phyloP scores from a whole-genome alignment of 2,797 vertebrate species.

The Anisognathus igniventris region DNA sequence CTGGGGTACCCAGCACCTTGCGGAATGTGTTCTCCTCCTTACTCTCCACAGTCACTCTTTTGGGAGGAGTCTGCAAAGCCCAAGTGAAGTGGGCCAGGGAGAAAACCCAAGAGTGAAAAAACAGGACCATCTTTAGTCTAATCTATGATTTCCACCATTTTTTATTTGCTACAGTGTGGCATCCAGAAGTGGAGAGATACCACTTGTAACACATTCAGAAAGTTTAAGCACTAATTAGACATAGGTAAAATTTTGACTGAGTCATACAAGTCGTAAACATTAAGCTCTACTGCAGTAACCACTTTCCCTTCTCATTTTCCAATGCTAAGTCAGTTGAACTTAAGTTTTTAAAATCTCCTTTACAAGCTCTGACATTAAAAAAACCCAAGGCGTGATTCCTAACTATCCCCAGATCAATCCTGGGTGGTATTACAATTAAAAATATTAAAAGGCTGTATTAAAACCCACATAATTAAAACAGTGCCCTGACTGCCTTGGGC shows the following conservation, averaged over 20 bases:
- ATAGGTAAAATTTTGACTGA: neutral
- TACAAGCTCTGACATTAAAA: neutral
- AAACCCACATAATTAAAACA: neutral
- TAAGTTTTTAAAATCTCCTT: neutral
- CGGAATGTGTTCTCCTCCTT: conserved; percentile 85
- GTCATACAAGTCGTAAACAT: rapidly evolving
- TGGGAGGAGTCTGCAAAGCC: conserved; percentile 78
- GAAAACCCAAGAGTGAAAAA: neutral
- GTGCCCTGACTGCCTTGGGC: neutral
- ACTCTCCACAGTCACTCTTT: conserved; percentile 81
- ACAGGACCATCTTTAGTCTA: neutral
- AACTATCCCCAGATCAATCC: neutral
- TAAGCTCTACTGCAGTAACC: neutral
- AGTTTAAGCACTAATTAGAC: neutral
- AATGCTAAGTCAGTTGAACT: neutral
- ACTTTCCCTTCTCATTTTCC: neutral
- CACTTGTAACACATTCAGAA: neutral
- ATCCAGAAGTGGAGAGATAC: neutral
- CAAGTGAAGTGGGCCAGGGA: neutral
- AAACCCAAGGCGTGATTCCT: neutral
- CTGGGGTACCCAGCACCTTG: conserved; percentile 85
- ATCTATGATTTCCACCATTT: neutral
- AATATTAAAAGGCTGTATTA: neutral
- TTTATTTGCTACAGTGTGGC: neutral
- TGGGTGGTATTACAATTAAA: neutral